A percentile compares a stretch with the other conserved stretches of the same genome.
Evolutionary conservation across 2,113 vertebrate genomes (phyloP).

Genomic region (Rhadina sibilatrix): DNA sequence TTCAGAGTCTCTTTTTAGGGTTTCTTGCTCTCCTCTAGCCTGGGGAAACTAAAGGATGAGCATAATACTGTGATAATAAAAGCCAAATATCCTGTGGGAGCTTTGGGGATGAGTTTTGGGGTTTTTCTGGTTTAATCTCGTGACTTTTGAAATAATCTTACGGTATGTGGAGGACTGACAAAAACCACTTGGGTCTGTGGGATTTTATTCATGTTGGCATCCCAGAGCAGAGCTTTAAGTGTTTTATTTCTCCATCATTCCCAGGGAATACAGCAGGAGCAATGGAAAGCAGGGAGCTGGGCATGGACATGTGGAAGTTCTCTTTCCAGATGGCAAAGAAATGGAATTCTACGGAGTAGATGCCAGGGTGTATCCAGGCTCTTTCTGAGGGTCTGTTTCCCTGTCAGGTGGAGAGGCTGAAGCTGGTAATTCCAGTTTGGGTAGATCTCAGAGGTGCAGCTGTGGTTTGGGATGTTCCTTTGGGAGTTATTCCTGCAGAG

Average conservation of each 20-base stretch:
- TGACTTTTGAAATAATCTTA: background rate
- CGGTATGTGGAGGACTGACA: background rate
- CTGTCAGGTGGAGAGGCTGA: fast-evolving
- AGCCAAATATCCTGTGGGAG: background rate
- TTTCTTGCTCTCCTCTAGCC: background rate
- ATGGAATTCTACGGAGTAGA: background rate
- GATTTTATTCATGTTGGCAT: background rate
- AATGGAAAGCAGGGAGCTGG: background rate
- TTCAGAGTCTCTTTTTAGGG: background rate
- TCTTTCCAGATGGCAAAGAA: background rate
- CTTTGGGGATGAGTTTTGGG: background rate
- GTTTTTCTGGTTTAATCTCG: background rate
- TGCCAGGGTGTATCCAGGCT: fast-evolving
- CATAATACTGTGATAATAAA: background rate
- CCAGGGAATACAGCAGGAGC: background rate
- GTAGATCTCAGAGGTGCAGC: fast-evolving
- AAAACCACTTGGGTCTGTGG: background rate
- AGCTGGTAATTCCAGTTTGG: background rate
- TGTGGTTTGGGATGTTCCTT: background rate
- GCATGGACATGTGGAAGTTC: background rate
- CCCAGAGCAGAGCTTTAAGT: background rate
- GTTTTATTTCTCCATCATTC: background rate
- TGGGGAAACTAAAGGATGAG: background rate
- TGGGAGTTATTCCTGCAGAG: background rate
- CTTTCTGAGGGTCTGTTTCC: background rate